These are phyloP conservation scores for Pipistrellus pygmaeus DNA, from an alignment of 2,797 vertebrate species.

Conservation along the genomic window DNA sequence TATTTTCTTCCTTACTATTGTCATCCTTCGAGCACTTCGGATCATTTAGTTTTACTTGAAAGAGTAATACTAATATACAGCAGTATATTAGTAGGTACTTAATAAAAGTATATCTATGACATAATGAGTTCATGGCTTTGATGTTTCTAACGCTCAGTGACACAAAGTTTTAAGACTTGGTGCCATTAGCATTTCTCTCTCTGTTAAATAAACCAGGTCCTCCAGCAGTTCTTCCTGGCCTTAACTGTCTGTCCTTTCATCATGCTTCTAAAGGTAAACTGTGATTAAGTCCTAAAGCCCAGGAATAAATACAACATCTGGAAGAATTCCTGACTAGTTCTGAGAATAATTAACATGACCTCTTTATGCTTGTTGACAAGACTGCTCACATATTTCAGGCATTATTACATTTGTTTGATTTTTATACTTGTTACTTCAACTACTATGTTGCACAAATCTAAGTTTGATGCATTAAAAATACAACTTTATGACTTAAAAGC, in stretches of 20 bases:
- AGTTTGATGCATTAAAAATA: background rate
- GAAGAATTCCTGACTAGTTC: background rate
- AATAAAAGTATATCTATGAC: background rate
- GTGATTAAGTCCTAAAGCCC: background rate
- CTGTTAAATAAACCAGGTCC: background rate
- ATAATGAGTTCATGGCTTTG: background rate
- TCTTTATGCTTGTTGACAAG: slow-evolving; percentile 20
- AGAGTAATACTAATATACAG: no score
- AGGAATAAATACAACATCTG: slow-evolving; percentile 1
- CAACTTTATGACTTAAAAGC: background rate
- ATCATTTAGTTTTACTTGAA: background rate
- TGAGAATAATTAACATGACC: slow-evolving; percentile 18
- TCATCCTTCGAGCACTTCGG: background rate
- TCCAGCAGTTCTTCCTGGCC: background rate
- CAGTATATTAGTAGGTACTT: background rate
- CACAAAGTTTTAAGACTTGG: background rate
- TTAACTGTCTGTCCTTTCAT: background rate
- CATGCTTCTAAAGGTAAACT: background rate
- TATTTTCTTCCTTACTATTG: background rate
- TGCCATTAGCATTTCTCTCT: background rate
- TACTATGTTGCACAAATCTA: background rate
- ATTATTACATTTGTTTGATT: slow-evolving; percentile 2
- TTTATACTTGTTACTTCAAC: background rate
- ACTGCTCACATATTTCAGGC: slow-evolving; percentile 13
- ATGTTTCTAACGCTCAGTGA: background rate